These are phyloP conservation scores for Ametastegia equiseti DNA, from an alignment of 2,888 invertebrate species.

Conservation along the genomic window DNA sequence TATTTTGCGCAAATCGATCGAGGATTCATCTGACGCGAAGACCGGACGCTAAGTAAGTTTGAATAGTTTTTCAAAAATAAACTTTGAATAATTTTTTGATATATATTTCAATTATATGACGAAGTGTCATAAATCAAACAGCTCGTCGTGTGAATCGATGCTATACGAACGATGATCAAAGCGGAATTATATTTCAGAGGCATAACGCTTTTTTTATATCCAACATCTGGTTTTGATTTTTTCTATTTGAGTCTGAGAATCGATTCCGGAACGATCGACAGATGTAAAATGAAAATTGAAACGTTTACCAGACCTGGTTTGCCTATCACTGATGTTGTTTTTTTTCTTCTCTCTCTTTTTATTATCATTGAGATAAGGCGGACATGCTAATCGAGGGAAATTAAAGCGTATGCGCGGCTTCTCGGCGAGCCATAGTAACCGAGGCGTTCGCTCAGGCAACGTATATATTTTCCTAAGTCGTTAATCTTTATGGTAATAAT, in stretches of 20 bases:
- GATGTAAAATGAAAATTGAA: background rate
- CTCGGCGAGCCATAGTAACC: background rate
- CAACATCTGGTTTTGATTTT: background rate
- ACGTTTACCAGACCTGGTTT: background rate
- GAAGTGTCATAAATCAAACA: background rate
- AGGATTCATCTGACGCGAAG: background rate
- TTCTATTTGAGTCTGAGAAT: background rate
- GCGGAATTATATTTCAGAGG: background rate
- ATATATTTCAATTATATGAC: background rate
- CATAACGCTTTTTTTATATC: background rate
- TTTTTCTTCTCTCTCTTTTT: background rate
- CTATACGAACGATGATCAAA: background rate
- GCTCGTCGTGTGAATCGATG: background rate
- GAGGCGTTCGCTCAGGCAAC: background rate
- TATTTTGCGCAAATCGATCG: background rate
- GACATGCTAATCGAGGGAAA: background rate
- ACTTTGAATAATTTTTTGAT: background rate
- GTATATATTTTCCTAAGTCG: conserved; percentile 21
- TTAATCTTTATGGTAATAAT: conserved; percentile 42
- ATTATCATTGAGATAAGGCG: background rate
- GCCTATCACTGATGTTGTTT: background rate
- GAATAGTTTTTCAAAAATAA: background rate
- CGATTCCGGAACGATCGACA: background rate
- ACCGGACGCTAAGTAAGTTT: background rate
- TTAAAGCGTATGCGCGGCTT: conserved; percentile 7